Evolutionary conservation across 2,888 invertebrate species (phyloP).

Genomic region (Eilema depressum): DNA sequence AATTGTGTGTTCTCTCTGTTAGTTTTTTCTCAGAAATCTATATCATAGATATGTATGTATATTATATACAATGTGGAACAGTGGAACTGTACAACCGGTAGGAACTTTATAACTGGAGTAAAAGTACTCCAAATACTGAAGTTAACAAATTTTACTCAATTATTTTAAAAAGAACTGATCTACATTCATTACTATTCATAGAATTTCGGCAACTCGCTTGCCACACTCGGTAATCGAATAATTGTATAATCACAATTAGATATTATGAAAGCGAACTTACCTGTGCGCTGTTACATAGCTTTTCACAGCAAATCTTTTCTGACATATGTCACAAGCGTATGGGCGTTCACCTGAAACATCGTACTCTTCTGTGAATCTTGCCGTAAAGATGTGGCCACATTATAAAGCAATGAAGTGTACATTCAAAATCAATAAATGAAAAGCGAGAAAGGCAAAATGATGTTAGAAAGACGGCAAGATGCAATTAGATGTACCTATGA

Average conservation of each 20-base stretch:
- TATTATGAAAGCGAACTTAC: conserved; percentile 57
- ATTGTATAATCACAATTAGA: not conserved
- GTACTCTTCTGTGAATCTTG: conserved; percentile 21
- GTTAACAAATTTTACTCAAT: too few relatives aligned
- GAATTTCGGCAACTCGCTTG: not conserved
- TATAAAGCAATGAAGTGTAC: conserved; percentile 39
- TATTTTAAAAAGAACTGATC: too few relatives aligned
- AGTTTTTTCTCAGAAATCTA: too few relatives aligned
- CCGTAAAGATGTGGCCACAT: conserved; percentile 15
- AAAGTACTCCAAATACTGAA: too few relatives aligned
- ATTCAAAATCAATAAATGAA: conserved; percentile 52
- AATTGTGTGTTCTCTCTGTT: not conserved
- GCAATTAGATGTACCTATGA: conserved; percentile 75
- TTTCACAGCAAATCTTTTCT: conserved; percentile 93
- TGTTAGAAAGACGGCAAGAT: conserved; percentile 87
- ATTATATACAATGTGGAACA: too few relatives aligned
- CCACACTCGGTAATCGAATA: too few relatives aligned
- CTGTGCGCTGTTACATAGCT: conserved; percentile 93
- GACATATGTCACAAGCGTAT: conserved; percentile 92
- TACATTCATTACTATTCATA: too few relatives aligned
- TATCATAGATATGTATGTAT: too few relatives aligned
- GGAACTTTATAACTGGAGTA: too few relatives aligned
- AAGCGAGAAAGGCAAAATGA: conserved; percentile 71
- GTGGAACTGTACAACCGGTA: too few relatives aligned
- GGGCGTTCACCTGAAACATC: conserved; percentile 90